Evolutionary conservation across 2,797 vertebrate genomes (phyloP).

Genomic region (Chrysocyon brachyurus): DNA sequence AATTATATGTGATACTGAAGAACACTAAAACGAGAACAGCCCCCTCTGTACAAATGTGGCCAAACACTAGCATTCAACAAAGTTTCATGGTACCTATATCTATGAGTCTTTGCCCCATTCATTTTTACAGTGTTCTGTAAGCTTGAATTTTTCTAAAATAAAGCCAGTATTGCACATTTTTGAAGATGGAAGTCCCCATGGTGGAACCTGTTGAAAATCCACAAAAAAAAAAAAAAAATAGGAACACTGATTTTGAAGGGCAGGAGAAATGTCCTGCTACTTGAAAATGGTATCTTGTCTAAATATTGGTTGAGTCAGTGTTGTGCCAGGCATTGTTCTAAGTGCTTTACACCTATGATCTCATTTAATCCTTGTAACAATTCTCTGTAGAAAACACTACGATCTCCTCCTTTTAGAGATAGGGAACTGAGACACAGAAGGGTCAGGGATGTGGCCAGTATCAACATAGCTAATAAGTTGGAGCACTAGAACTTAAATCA

Average conservation of each 20-base stretch:
- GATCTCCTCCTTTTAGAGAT: not conserved
- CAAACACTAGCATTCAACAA: not conserved
- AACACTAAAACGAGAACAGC: not conserved
- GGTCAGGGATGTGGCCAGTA: not conserved
- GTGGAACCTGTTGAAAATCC: not conserved
- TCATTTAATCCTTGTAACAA: constrained; percentile 1
- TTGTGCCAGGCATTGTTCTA: not conserved
- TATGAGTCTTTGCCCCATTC: not conserved
- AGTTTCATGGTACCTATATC: not conserved
- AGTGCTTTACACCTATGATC: not conserved
- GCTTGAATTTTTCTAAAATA: not conserved
- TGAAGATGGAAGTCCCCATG: not conserved
- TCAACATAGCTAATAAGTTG: not conserved
- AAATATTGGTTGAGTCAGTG: not conserved
- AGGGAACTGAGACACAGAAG: not conserved
- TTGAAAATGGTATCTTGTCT: not conserved
- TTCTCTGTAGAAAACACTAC: not conserved
- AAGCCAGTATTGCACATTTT: not conserved
- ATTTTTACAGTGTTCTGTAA: not conserved
- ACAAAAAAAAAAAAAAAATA: not conserved
- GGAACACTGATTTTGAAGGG: not conserved
- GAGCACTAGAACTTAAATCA: not conserved
- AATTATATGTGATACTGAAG: not conserved
- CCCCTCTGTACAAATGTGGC: not conserved
- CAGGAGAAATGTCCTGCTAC: not conserved